phyloP scores from a whole-genome alignment of 2,797 vertebrate species.

The Xiphorhynchus erythropygius region DNA sequence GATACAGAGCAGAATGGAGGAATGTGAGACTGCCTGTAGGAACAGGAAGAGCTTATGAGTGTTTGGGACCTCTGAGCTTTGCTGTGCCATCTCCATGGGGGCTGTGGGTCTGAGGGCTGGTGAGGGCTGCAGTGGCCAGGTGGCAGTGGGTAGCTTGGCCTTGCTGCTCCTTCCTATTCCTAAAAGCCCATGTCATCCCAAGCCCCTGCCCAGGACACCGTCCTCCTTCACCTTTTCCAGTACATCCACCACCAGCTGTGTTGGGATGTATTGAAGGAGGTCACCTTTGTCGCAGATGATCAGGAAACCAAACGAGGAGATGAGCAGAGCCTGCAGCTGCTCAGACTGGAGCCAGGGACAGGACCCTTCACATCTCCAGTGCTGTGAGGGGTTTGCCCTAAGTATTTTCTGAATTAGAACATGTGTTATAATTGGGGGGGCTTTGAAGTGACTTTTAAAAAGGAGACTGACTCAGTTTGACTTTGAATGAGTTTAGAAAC shows the following conservation, averaged over 20 bases:
- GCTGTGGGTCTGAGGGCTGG: background rate
- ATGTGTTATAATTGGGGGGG: background rate
- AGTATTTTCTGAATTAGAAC: background rate
- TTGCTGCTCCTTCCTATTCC: background rate
- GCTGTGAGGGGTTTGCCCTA: background rate
- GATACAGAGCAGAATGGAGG: background rate
- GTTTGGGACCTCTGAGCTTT: background rate
- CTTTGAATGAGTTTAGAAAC: background rate
- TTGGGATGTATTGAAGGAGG: background rate
- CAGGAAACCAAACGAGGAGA: background rate
- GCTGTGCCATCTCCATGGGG: background rate
- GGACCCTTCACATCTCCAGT: background rate
- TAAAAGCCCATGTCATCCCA: background rate
- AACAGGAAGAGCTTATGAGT: background rate
- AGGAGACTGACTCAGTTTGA: background rate
- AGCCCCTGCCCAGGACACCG: background rate
- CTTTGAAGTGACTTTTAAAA: background rate
- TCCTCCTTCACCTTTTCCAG: background rate
- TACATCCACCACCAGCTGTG: background rate
- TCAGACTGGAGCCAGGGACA: background rate
- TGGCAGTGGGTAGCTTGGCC: background rate
- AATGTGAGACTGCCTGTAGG: accelerated
- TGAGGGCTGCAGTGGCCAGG: background rate
- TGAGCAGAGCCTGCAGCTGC: background rate
- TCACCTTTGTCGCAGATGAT: background rate